Percentiles rank a stretch among this genome's conserved stretches.
These are phyloP conservation scores for Agonopterix subpropinquella DNA, from an alignment of 2,888 invertebrate species.

Conservation along the genomic window DNA sequence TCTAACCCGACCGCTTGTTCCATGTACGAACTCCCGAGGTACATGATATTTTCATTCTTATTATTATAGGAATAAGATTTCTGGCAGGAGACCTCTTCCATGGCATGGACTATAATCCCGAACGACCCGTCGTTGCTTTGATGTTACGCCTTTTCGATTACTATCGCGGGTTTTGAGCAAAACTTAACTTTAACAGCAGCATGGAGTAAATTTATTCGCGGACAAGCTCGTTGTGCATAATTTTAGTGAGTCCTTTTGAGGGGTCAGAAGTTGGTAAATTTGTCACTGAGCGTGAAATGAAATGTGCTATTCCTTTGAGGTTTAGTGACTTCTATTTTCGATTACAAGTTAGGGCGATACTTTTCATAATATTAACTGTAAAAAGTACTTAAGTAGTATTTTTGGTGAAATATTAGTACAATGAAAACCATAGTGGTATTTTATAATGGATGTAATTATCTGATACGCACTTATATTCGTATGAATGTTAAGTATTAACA, in stretches of 20 bases:
- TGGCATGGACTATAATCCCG: constrained; percentile 1
- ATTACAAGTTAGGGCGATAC: too few species aligned
- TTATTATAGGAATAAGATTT: too few species aligned
- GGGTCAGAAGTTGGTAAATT: background rate
- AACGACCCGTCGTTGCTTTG: constrained; percentile 34
- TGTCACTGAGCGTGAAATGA: constrained; percentile 2
- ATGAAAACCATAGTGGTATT: too few species aligned
- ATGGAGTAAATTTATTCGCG: constrained; percentile 17
- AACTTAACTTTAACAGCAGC: constrained; percentile 18
- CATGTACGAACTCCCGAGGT: too few species aligned
- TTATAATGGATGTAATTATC: too few species aligned
- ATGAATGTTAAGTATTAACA: too few species aligned
- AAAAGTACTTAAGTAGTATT: too few species aligned
- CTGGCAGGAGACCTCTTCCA: too few species aligned
- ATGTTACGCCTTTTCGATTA: constrained; percentile 25
- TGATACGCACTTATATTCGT: too few species aligned
- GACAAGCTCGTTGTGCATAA: constrained; percentile 25
- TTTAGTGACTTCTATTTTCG: background rate
- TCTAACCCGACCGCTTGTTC: constrained; percentile 15
- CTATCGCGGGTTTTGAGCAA: constrained; percentile 20
- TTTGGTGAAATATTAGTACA: too few species aligned
- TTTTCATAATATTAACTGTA: too few species aligned
- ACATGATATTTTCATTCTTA: too few species aligned
- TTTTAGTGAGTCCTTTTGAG: constrained; percentile 7
- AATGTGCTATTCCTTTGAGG: constrained; percentile 5